Evolutionary conservation across 2,888 invertebrate species (phyloP), one percentile per base, ranked within the genome.

Genomic region (Eupeodes latifasciatus): DNA sequence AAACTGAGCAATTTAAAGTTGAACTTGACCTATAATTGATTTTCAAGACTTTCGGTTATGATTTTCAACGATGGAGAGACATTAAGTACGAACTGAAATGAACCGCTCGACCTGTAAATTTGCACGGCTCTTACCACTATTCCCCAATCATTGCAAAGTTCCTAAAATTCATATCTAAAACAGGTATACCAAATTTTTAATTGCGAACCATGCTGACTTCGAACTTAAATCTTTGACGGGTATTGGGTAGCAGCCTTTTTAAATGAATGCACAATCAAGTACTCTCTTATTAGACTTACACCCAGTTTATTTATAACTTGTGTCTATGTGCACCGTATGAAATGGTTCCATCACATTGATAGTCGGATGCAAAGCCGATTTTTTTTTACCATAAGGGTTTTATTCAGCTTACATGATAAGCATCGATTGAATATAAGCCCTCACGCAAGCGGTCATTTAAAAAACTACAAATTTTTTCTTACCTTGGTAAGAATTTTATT

Each of bases 221-320:
- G 66, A 66, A 49, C 27, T 49, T 49, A 51, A 66, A 66, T 66
- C 66, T 51, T 66, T 51, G 66, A 66, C 66, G 11, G 66, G 51
- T 51, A 51, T 66, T 27, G 51, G 66, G 51, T 66, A 51, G 51
- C 51, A 66, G 14, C 34, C 49, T 66, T 66, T 66, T 66, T 66
- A 66, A 66, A 49, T 5, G 66, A 66, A 66, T 66, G 51, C 12
- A 66, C 66, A 49, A 66, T 66, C 27, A 66, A 66, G 27, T 66
- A 66, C 66, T 66, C 66, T 66, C n/a, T 66, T 66, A 27, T 49
- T 66, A n/a, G 51, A 66, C 27, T 14, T 51, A 27, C 34, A 51
- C 27, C 27, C 51, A 51, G 34, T 66, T 66, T 27, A 66, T 27
- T 66, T 51, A 49, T 51, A 51, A 34, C 47, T 64, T 44, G 64